These are phyloP conservation scores for Idaea biselata DNA, from an alignment of 2,888 invertebrate species.

Conservation along the genomic window DNA sequence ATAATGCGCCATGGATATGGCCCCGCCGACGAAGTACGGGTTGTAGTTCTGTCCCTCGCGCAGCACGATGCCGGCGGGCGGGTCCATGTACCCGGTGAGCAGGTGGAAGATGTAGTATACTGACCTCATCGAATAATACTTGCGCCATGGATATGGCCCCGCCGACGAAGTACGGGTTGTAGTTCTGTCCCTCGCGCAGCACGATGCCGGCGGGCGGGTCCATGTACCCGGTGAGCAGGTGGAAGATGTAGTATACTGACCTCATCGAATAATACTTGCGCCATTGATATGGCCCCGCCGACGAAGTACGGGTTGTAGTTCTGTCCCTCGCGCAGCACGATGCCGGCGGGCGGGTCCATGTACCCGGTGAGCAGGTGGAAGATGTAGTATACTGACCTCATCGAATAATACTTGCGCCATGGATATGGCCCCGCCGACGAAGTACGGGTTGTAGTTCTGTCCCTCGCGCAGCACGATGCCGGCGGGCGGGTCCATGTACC, in stretches of 20 bases:
- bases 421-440: slow-evolving; percentile 97
- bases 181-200: slow-evolving; percentile 95
- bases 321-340: slow-evolving; percentile 92
- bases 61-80: slow-evolving; percentile 94
- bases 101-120: slow-evolving; percentile 98
- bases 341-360: slow-evolving; percentile 96
- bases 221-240: slow-evolving; percentile 96
- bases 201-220: slow-evolving; percentile 96
- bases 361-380: slow-evolving; percentile 98
- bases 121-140: too few relatives aligned
- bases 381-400: too few relatives aligned
- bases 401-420: too few relatives aligned
- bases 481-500: slow-evolving; percentile 97
- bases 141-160: slow-evolving; percentile 98
- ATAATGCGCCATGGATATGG: slow-evolving; percentile 98
- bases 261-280: too few relatives aligned
- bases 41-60: slow-evolving; percentile 98
- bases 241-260: slow-evolving; percentile 98
- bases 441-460: slow-evolving; percentile 98
- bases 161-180: slow-evolving; percentile 99
- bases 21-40: slow-evolving; percentile 98
- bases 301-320: slow-evolving; percentile 99
- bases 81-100: slow-evolving; percentile 96
- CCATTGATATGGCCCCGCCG: slow-evolving; percentile 98
- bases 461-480: slow-evolving; percentile 93